A percentile compares a stretch with the other conserved stretches of the same genome.
Conservation (phyloP, 2,888 invertebrate species). For the Polylopha cassiicola region DNA sequence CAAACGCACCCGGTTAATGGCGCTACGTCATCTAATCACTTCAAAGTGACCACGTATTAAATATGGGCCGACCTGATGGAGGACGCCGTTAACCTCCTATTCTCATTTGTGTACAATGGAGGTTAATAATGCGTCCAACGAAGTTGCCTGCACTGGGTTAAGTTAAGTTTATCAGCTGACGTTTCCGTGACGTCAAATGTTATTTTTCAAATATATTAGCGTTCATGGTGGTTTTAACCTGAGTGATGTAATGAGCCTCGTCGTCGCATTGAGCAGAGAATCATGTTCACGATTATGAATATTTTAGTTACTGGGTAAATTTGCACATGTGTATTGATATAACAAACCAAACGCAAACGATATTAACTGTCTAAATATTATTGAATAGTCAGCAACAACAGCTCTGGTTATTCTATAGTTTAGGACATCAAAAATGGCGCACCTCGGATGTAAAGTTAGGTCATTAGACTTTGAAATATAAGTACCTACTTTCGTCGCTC, state of each 20-base stretch:
- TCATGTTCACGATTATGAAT: too few relatives aligned
- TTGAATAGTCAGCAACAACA: too few relatives aligned
- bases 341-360: too few relatives aligned
- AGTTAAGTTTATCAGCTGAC: conserved; percentile 31
- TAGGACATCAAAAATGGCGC: too few relatives aligned
- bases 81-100: conserved; percentile 28
- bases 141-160: conserved; percentile 26
- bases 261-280: too few relatives aligned
- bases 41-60: neutral
- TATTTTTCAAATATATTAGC: conserved; percentile 15
- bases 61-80: conserved; percentile 9
- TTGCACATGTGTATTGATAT: too few relatives aligned
- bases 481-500: too few relatives aligned
- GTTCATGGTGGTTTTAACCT: conserved; percentile 13
- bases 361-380: too few relatives aligned
- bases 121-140: conserved; percentile 27
- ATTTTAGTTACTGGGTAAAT: too few relatives aligned
- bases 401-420: too few relatives aligned
- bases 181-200: conserved; percentile 43
- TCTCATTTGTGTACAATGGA: conserved; percentile 41
- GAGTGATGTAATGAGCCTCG: conserved; percentile 2
- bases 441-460: too few relatives aligned
- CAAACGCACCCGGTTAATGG: conserved; percentile 7
- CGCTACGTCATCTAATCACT: conserved; percentile 5
- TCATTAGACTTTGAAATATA: too few relatives aligned